phyloP scores from a whole-genome alignment of 2,797 vertebrate genomes.

The Bradypodion pumilum region DNA sequence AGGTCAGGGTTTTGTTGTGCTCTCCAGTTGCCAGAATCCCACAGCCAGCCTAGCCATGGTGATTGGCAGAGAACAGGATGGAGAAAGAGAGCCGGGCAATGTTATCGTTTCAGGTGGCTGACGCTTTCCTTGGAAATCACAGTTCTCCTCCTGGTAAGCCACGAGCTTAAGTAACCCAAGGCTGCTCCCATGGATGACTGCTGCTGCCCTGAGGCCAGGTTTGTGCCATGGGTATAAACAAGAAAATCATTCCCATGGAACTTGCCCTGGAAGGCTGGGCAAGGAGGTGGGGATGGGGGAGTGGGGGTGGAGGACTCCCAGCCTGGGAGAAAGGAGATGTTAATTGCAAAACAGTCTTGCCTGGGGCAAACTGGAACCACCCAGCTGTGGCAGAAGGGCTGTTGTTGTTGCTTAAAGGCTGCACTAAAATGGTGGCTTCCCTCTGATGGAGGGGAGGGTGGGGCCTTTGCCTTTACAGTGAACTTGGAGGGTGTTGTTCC shows the following conservation, averaged over 20 bases:
- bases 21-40: too few species aligned
- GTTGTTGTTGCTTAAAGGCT: constrained; percentile 67
- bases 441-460: constrained; percentile 11
- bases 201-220: constrained; percentile 49
- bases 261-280: constrained; percentile 18
- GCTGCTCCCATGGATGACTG: constrained; percentile 29
- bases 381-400: constrained; percentile 66
- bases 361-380: constrained; percentile 58
- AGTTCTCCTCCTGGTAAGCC: constrained; percentile 18
- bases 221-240: constrained; percentile 65
- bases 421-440: constrained; percentile 65
- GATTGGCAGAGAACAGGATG: not conserved
- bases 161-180: constrained; percentile 1
- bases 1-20: too few species aligned
- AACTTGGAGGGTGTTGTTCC: constrained; percentile 24
- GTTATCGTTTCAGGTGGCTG: not conserved
- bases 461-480: constrained; percentile 5
- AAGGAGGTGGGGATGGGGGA: not conserved
- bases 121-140: constrained; percentile 9
- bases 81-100: not conserved
- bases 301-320: not conserved
- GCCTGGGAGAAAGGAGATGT: constrained; percentile 31
- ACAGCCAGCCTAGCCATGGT: not conserved
- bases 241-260: constrained; percentile 63
- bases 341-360: constrained; percentile 39